Evolutionary conservation across 2,888 invertebrate species (phyloP), one percentile per base, ranked within the genome.

Genomic region (Anoncus sp.): DNA sequence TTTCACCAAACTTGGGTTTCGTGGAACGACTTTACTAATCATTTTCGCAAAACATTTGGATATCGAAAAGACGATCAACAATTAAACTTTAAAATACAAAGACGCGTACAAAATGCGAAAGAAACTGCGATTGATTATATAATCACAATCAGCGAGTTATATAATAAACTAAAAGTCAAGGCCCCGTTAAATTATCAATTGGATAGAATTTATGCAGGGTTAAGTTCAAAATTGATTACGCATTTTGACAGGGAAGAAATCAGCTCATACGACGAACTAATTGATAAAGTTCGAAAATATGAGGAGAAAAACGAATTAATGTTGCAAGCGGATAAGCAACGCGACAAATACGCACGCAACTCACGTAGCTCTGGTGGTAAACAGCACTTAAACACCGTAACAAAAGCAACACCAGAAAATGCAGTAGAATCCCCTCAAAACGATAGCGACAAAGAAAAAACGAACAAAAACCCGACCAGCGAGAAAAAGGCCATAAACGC

Each of bases 221-320:
- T 47, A 43, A 16, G 9, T 1, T 47, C 62, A 1, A 62, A 62
- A 5, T 14, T 62, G 20, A 43, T 60, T 12, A 20, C 18, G 6
- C 60, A 60, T n/a, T 62, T 47, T 3, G 62, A 62, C 16, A 27
- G 47, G 7, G 62, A 62, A 2, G 31, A 31, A 3, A 12, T 62
- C 3, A 14, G 47, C 10, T 31, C 62, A 20, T 62, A 62, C 18
- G 31, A 62, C 20, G 5, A 16, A 0, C 6, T 62, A 5, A 62
- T 62, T 2, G 20, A 31, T 1, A 62, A 27, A 43, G 43, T 60
- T 9, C 3, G 60, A 1, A 60, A 43, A n/a, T 40, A 60, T 43
- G 43, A 60, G 3, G 62, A 63, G 3, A 63, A 60, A 20, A 63
- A 47, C n/a, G 62, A 47, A 20, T 6, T 47, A 5, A 63, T 63